These are phyloP conservation scores for Meteorus cinctellus DNA, from an alignment of 2,888 invertebrate species.

Conservation along the genomic window DNA sequence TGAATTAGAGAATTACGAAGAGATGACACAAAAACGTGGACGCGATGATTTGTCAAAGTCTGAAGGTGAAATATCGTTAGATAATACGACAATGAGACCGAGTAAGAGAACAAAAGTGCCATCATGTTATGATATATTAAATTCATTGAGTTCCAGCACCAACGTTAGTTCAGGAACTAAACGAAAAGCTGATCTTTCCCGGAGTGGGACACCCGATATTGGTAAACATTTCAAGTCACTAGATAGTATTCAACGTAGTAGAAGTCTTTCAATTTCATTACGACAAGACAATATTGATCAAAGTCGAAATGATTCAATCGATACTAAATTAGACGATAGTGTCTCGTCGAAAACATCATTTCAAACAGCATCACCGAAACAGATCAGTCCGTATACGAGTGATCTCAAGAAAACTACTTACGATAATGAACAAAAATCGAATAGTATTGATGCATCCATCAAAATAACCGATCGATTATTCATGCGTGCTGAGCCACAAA, in stretches of 20 bases:
- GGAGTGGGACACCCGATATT: conserved; percentile 65
- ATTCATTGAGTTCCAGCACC: conserved; percentile 69
- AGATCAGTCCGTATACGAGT: conserved; percentile 12
- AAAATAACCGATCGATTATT: conserved; percentile 66
- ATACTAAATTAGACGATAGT: conserved; percentile 6
- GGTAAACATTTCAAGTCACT: conserved; percentile 70
- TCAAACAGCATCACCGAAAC: conserved; percentile 26
- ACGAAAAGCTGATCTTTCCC: conserved; percentile 66
- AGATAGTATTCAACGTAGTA: conserved; percentile 48
- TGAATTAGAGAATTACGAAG: conserved; percentile 64
- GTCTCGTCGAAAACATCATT: conserved; percentile 29
- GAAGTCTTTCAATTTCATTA: conserved; percentile 12
- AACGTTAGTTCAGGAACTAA: conserved; percentile 65
- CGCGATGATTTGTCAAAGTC: conserved; percentile 67
- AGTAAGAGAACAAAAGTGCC: conserved; percentile 67
- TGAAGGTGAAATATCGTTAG: conserved; percentile 64
- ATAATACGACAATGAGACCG: conserved; percentile 61
- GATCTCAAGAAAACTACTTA: conserved; percentile 1
- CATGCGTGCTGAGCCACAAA: conserved; percentile 68
- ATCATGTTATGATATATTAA: conserved; percentile 69
- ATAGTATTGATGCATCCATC: conserved; percentile 20
- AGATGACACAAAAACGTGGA: conserved; percentile 67
- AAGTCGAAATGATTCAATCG: background rate
- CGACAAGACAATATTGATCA: conserved; percentile 31
- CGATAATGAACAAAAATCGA: conserved; percentile 11